Evolutionary conservation across 2,888 invertebrate species (phyloP), one percentile per base, ranked within the genome.

Genomic region (Erebia aethiops): DNA sequence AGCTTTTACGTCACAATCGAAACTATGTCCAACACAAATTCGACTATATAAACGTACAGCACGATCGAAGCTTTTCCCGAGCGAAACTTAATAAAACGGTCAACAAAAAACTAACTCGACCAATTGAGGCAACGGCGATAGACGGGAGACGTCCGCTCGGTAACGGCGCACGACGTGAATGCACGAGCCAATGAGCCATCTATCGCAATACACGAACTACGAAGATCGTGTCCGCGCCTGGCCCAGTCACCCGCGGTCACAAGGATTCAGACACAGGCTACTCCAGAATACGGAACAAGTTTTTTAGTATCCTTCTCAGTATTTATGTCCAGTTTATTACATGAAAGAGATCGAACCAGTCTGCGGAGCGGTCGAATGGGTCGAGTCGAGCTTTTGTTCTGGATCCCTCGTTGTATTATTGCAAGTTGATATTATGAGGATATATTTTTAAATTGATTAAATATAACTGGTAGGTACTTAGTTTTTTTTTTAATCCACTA

Each of bases 121-220:
- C 67, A 71, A 75, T 75, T 70, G 72, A 73, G 71, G 67, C 64
- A 69, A 69, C 72, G 70, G 73, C 69, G 74, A 73, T 67, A 71
- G 13, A 41, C 69, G 80, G 78, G 77, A 80, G 80, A 80, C 91
- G 91, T 88, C 89, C 87, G 85, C 78, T 77, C 87, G 74, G 74
- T 79, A 79, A 78, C 82, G 83, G 84, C 80, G 83, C 85, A 84
- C 89, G 87, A 87, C 84, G 83, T 84, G 87, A 91, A 91, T 91
- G 92, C 13, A 8, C 51, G 51, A 51, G 63, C 51, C 26, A 21
- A 85, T 57, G 56, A 54, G 66, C 66, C 87, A 86, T 83, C 84
- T 86, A 84, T 82, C 74, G 81, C 81, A 81, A 82, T 80, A 83
- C 51, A 41, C 73, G 80, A 81, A 81, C 82, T 80, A 82, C 80